These are phyloP conservation scores for Acanthis flammea DNA, from an alignment of 2,797 vertebrate species.

Conservation along the genomic window DNA sequence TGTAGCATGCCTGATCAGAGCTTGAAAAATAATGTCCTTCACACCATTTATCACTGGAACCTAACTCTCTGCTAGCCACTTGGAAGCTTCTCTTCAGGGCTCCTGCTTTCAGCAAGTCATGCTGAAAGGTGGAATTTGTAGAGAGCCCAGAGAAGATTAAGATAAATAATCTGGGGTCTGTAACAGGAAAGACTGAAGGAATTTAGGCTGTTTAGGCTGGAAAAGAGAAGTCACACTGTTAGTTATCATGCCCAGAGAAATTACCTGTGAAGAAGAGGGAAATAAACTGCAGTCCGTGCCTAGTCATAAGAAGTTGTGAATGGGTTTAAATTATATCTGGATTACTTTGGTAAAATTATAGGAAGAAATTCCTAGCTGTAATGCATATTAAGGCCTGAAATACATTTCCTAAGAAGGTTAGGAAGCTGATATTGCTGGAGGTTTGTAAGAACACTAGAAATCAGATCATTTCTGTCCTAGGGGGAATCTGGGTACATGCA, in stretches of 20 bases:
- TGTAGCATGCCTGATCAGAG: slow-evolving; percentile 14
- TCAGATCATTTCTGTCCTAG: neutral
- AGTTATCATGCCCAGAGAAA: neutral
- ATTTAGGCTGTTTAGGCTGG: neutral
- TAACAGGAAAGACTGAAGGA: neutral
- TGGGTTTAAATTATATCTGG: neutral
- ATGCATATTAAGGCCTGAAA: neutral
- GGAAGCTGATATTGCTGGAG: neutral
- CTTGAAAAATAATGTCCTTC: slow-evolving; percentile 39
- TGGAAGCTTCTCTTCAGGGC: slow-evolving; percentile 13
- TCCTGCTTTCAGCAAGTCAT: neutral
- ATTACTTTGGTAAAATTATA: neutral
- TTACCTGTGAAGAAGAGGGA: neutral
- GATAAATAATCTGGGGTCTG: neutral
- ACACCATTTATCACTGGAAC: slow-evolving; percentile 8
- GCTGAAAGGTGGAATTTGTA: slow-evolving; percentile 5
- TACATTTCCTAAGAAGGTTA: neutral
- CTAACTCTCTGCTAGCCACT: neutral
- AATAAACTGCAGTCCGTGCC: neutral
- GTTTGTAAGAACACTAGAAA: neutral
- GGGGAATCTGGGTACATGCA: neutral
- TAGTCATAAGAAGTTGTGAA: neutral
- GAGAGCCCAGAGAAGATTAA: neutral
- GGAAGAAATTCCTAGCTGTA: neutral
- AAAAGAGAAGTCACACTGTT: neutral